These are phyloP conservation scores for Ahaetulla prasina DNA, from an alignment of 2,113 vertebrate genomes.

Conservation along the genomic window DNA sequence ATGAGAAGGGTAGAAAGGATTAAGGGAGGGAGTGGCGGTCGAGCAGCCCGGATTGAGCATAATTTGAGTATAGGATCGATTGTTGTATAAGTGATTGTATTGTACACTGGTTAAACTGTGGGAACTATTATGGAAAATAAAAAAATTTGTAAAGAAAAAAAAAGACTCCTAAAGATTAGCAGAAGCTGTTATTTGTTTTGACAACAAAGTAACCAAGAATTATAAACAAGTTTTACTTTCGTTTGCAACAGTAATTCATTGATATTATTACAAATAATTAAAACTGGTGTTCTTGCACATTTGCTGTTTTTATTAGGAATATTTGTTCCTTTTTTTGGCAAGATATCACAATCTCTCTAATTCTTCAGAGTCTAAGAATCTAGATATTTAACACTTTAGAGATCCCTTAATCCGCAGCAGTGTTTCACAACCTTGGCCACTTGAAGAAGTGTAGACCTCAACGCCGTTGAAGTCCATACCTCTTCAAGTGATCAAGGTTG, in stretches of 20 bases:
- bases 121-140: too few species aligned
- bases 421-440: background rate
- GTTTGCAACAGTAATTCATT: background rate
- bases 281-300: background rate
- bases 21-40: too few species aligned
- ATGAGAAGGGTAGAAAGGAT: too few species aligned
- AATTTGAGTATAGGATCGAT: too few species aligned
- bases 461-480: background rate
- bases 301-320: background rate
- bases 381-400: background rate
- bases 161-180: slow-evolving; percentile 17
- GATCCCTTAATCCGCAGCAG: background rate
- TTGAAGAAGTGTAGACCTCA: background rate
- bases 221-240: background rate
- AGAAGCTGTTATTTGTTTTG: slow-evolving; percentile 5
- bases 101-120: too few species aligned
- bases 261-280: background rate
- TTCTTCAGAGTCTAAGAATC: background rate
- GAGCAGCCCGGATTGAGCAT: too few species aligned
- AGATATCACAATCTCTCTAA: background rate
- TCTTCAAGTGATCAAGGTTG: background rate
- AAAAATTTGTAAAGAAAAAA: too few species aligned
- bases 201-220: background rate
- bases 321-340: background rate
- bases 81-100: too few species aligned